Evolutionary conservation across 2,113 vertebrate genomes (phyloP).

Genomic region (Tetrax tetrax): DNA sequence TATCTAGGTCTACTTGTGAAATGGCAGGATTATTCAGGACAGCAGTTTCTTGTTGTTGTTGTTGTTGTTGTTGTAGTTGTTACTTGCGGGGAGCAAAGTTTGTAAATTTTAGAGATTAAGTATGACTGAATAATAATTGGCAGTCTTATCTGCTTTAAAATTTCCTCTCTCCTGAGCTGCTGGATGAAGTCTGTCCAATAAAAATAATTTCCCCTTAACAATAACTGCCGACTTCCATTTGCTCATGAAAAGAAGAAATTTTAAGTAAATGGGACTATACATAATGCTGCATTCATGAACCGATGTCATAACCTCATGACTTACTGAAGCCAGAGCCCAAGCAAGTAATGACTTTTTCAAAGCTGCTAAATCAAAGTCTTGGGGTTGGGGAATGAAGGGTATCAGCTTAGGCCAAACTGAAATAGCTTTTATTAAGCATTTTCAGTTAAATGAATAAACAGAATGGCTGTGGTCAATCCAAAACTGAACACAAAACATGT

Average conservation of each 20-base stretch:
- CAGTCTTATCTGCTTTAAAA: slow-evolving; percentile 13
- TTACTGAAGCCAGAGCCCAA: slow-evolving; percentile 30
- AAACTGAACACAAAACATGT: neutral
- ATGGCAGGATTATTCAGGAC: slow-evolving; percentile 7
- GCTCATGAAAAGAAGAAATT: slow-evolving; percentile 5
- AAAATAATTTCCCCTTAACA: slow-evolving; percentile 6
- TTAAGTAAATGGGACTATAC: neutral
- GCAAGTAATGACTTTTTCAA: neutral
- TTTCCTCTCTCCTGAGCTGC: slow-evolving; percentile 30
- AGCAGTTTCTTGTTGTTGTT: neutral
- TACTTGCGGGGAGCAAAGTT: neutral
- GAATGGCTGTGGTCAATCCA: slow-evolving; percentile 30
- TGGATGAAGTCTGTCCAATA: slow-evolving; percentile 3
- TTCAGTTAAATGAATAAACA: neutral
- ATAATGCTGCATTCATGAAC: slow-evolving; percentile 49
- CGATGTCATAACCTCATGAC: slow-evolving; percentile 8
- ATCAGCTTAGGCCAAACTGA: neutral
- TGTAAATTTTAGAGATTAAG: neutral
- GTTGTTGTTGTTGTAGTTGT: neutral
- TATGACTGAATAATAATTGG: neutral
- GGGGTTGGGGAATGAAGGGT: neutral
- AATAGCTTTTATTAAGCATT: slow-evolving; percentile 24
- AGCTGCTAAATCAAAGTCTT: neutral
- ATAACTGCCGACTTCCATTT: neutral
- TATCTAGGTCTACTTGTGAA: neutral